Conservation (phyloP, 2,113 vertebrate genomes). For the Megaceryle torquata region DNA sequence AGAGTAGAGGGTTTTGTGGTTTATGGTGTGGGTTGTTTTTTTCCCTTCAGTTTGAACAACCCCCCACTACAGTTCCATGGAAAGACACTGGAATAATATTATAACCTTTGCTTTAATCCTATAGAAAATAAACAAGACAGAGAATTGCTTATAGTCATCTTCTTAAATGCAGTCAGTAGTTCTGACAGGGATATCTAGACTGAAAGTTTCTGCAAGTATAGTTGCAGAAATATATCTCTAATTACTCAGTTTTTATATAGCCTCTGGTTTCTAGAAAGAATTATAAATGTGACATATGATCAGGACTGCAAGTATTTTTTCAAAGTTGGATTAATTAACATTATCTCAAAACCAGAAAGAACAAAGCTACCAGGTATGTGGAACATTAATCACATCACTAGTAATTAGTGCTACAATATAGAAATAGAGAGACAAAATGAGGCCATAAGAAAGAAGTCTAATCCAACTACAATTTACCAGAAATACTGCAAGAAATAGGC, state of each 20-base stretch:
- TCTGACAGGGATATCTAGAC: neutral
- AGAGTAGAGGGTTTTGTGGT: neutral
- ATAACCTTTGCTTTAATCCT: neutral
- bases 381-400: constrained; percentile 74
- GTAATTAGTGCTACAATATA: constrained; percentile 70
- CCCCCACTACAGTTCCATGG: neutral
- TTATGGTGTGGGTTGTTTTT: neutral
- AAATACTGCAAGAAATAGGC: constrained; percentile 27
- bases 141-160: neutral
- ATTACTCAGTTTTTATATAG: constrained; percentile 46
- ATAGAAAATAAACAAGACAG: neutral
- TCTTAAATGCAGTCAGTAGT: neutral
- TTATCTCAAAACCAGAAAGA: constrained; percentile 72
- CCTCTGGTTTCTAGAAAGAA: constrained; percentile 51
- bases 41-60: neutral
- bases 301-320: constrained; percentile 53
- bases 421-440: constrained; percentile 70
- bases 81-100: neutral
- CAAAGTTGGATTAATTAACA: constrained; percentile 75
- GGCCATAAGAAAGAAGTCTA: constrained; percentile 57
- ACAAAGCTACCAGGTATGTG: constrained; percentile 66
- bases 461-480: constrained; percentile 37
- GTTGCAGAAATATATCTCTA: constrained; percentile 31
- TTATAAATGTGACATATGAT: constrained; percentile 49
- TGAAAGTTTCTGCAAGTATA: constrained; percentile 1